Evolutionary conservation across 2,888 invertebrate genomes (phyloP), one percentile per base, ranked within the genome.

Genomic region (Branchipolynoe longqiensis): DNA sequence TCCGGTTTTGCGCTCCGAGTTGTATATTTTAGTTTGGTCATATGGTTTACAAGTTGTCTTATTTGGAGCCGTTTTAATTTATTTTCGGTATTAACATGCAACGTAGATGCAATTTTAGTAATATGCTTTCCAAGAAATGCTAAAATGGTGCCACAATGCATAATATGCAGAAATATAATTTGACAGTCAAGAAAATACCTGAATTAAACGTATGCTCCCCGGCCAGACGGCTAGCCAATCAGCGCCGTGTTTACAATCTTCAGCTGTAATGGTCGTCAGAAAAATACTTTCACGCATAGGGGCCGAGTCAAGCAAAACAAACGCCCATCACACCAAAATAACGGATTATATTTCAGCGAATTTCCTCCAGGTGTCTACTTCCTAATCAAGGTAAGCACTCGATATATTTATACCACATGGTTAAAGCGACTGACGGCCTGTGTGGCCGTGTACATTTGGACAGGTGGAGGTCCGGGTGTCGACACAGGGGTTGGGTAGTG

Each of bases 181-280:
- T 48, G 18, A 18, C 8, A 48, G 8, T 12, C 8, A 12, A 12
- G 48, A 48, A 12, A 18, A 48, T 12, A 12, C 8, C 18, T 12
- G 8, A 12, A 48, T 48, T 8, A 58, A 62, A 25, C 22, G 33
- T 31, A 25, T 62, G 62, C 62, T 62, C 62, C 62, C 62, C 22
- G 3, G 8, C 28, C 3, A 62, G 33, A 14, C 1, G 12, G 12
- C n/a, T 38, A 28, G 78, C 78, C 78, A 78, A 78, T 78, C 78
- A 78, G 54, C 25, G 1, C 54, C 78, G 33, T 78, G 78, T 78
- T 78, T 78, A 78, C 78, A 41, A 31, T 12, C 31, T 31, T n/a
- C 78, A 54, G 78, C 78, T 78, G 78, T 54, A 78, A 78, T 78
- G 78, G 78, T 48, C n/a, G 78, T n/a, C 78, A 41, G 78, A 78